Evolutionary conservation across 2,797 vertebrate species (phyloP).

Genomic region (Dipus sagitta): DNA sequence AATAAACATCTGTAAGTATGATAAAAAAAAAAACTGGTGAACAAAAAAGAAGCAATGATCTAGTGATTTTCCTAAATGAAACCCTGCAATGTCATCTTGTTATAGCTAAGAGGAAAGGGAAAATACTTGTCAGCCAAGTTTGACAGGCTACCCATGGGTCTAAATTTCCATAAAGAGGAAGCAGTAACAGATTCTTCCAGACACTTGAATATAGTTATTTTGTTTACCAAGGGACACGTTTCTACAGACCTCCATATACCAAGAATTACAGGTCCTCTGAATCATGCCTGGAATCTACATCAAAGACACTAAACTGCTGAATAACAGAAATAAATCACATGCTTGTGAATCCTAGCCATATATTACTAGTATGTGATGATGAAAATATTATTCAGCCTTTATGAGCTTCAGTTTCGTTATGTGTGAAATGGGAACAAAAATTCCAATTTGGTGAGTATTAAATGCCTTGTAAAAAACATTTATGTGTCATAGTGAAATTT

Average conservation of each 20-base stretch:
- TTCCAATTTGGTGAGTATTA: slow-evolving; percentile 15
- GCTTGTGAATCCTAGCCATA: neutral
- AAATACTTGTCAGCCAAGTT: neutral
- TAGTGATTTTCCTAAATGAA: slow-evolving; percentile 33
- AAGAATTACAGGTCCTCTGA: slow-evolving; percentile 23
- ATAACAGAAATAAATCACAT: slow-evolving; percentile 21
- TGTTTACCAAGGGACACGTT: slow-evolving; percentile 46
- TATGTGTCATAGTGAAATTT: neutral
- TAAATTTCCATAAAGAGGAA: slow-evolving; percentile 29
- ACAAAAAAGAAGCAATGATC: neutral
- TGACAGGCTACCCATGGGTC: neutral
- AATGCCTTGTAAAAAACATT: slow-evolving; percentile 7
- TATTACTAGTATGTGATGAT: neutral
- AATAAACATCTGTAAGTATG: slow-evolving; percentile 36
- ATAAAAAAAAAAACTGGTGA: slow-evolving; percentile 62
- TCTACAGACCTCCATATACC: slow-evolving; percentile 1
- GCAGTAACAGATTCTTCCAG: slow-evolving; percentile 23
- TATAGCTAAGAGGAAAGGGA: neutral
- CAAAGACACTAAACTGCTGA: slow-evolving; percentile 14
- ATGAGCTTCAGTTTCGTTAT: slow-evolving; percentile 4
- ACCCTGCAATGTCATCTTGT: neutral
- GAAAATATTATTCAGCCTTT: neutral
- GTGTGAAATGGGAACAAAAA: slow-evolving; percentile 39
- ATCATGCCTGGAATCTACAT: slow-evolving; percentile 15
- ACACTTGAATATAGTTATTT: neutral